phyloP scores from a whole-genome alignment of 92 coral and sea anemone genomes.

The Heteractis magnifica region DNA sequence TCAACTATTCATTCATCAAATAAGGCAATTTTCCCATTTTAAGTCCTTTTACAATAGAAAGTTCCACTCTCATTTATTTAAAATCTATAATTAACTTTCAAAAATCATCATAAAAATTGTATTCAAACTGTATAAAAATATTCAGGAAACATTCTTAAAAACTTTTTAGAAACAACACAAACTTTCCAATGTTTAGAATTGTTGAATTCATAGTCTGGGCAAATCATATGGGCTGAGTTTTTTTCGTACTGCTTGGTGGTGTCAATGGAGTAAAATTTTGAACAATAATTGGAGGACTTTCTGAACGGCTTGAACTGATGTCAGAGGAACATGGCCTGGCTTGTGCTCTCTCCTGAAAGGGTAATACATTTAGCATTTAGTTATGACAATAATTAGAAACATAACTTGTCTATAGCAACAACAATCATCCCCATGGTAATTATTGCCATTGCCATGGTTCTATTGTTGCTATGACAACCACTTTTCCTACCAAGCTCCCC shows the following conservation, averaged over 20 bases:
- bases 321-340: constrained; percentile 30
- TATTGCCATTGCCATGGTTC: too few species aligned
- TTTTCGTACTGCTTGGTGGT: constrained; percentile 95
- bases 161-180: not conserved
- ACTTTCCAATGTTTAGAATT: not conserved
- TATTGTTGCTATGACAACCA: too few species aligned
- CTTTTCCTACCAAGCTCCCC: too few species aligned
- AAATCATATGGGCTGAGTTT: constrained; percentile 16
- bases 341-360: constrained; percentile 73
- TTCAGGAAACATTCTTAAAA: not conserved
- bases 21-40: not conserved
- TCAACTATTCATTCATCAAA: not conserved
- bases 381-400: too few species aligned
- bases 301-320: constrained; percentile 44
- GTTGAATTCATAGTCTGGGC: not conserved
- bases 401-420: too few species aligned
- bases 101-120: not conserved
- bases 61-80: not conserved
- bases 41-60: not conserved
- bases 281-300: constrained; percentile 47
- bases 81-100: not conserved
- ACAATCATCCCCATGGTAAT: too few species aligned
- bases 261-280: constrained; percentile 69
- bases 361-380: too few species aligned
- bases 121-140: constrained; percentile 12